phyloP scores from a whole-genome alignment of 1,140 invertebrate genomes.

The Trichomalopsis sarcophagae region DNA sequence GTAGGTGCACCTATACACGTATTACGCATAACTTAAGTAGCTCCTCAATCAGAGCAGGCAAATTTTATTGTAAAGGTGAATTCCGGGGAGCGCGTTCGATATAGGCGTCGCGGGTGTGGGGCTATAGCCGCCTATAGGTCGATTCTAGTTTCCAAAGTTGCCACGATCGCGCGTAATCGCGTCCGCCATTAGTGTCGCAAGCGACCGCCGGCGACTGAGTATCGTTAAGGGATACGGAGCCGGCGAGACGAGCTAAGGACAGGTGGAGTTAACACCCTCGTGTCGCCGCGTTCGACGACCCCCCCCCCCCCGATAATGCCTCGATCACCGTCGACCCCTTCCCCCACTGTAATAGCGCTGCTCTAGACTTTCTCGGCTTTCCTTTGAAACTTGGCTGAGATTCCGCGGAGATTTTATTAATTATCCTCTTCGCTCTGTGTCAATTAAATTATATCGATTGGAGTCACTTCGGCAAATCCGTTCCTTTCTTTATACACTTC shows the following conservation, averaged over 20 bases:
- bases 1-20: neutral
- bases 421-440: neutral
- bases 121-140: neutral
- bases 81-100: neutral
- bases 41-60: conserved; percentile 58
- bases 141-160: conserved; percentile 64
- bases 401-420: neutral
- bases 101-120: neutral
- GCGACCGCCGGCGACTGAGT: conserved; percentile 50
- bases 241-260: conserved; percentile 56
- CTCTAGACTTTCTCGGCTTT: neutral
- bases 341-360: neutral
- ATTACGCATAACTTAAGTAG: neutral
- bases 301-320: conserved; percentile 37
- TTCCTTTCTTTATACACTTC: too few relatives aligned
- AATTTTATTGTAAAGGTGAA: conserved; percentile 49
- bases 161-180: conserved; percentile 61
- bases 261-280: conserved; percentile 66
- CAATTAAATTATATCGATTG: too few relatives aligned
- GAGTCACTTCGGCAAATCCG: too few relatives aligned
- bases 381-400: neutral
- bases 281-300: conserved; percentile 54
- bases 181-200: conserved; percentile 62
- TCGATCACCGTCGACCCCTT: conserved; percentile 11
- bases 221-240: conserved; percentile 59